phyloP scores from a whole-genome alignment of 2,113 vertebrate genomes.

The Thinocorus orbignyianus region DNA sequence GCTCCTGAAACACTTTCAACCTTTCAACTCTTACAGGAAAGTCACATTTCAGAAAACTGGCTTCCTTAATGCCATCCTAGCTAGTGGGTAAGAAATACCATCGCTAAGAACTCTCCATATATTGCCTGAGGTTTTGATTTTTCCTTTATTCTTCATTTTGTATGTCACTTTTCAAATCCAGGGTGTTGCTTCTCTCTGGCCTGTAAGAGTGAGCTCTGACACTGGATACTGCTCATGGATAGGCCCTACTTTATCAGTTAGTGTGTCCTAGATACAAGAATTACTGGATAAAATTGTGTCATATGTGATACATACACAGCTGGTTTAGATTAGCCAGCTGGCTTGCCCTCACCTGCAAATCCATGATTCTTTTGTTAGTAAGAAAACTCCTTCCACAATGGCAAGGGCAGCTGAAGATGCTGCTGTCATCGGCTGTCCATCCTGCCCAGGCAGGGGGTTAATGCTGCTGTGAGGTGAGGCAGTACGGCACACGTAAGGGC shows the following conservation, averaged over 20 bases:
- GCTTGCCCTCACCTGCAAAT: neutral
- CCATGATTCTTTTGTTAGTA: neutral
- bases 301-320: neutral
- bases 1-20: neutral
- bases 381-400: neutral
- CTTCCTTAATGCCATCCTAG: neutral
- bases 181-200: neutral
- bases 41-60: neutral
- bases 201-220: neutral
- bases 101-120: neutral
- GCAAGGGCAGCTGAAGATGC: neutral
- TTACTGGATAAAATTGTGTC: neutral
- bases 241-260: neutral
- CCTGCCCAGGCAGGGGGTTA: neutral
- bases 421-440: neutral
- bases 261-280: neutral
- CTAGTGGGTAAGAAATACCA: neutral
- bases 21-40: neutral
- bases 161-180: neutral
- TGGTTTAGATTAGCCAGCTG: neutral
- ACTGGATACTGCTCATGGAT: neutral
- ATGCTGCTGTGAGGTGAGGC: neutral
- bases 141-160: neutral
- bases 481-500: accelerated
- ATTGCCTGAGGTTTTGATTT: neutral